phyloP scores from a whole-genome alignment of 2,888 invertebrate species.

The Erebia aethiops region DNA sequence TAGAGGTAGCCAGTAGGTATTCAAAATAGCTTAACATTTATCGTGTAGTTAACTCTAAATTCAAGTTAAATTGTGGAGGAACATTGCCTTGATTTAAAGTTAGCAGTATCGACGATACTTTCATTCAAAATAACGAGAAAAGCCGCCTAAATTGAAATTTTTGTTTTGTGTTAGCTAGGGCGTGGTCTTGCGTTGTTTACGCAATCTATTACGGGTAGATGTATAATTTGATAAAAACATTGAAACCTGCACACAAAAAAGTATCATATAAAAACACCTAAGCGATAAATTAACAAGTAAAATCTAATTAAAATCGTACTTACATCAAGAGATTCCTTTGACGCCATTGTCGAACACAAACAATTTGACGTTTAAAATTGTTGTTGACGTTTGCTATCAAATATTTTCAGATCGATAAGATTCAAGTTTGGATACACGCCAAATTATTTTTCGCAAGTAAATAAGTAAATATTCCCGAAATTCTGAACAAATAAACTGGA shows the following conservation, averaged over 20 bases:
- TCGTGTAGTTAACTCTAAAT: neutral
- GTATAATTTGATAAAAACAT: neutral
- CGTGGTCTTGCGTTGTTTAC: constrained; percentile 37
- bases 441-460: constrained; percentile 6
- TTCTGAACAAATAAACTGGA: neutral
- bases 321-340: constrained; percentile 80
- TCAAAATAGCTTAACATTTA: neutral
- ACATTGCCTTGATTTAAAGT: neutral
- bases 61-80: neutral
- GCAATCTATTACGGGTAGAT: constrained; percentile 11
- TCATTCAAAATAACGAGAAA: constrained; percentile 30
- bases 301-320: constrained; percentile 59
- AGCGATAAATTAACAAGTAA: neutral
- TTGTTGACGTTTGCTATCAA: constrained; percentile 46
- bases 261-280: neutral
- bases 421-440: constrained; percentile 51
- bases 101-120: neutral
- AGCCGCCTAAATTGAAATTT: constrained; percentile 33
- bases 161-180: constrained; percentile 28
- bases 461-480: neutral
- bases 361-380: constrained; percentile 63
- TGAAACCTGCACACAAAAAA: constrained; percentile 1
- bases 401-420: constrained; percentile 64
- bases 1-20: neutral
- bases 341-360: constrained; percentile 82